These are phyloP conservation scores for Cerastis leucographa DNA, from an alignment of 2,888 invertebrate species.

Conservation along the genomic window DNA sequence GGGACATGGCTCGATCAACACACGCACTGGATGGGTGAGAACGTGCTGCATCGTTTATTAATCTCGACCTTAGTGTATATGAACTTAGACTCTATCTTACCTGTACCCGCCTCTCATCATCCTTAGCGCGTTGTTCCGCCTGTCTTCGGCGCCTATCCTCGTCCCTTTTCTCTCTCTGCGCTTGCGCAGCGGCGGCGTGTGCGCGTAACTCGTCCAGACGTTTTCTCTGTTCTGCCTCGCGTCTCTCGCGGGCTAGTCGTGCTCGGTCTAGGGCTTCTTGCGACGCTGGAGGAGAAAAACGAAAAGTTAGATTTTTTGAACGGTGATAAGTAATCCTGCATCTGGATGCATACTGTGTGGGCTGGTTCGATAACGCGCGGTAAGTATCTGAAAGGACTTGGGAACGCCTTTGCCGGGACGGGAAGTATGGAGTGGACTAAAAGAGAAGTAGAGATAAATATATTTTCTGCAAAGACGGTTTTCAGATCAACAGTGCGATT, in stretches of 20 bases:
- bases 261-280: slow-evolving; percentile 91
- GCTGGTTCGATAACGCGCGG: not conserved
- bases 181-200: slow-evolving; percentile 97
- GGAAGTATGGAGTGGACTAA: too few species aligned
- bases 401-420: too few species aligned
- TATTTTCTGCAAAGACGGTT: not conserved
- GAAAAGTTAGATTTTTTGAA: not conserved
- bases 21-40: not conserved
- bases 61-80: slow-evolving; percentile 5
- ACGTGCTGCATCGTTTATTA: not conserved
- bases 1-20: not conserved
- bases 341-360: not conserved
- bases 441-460: not conserved
- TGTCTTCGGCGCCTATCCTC: slow-evolving; percentile 95
- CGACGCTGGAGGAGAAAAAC: slow-evolving; percentile 71
- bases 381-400: not conserved
- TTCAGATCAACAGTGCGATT: not conserved
- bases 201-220: slow-evolving; percentile 97
- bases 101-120: slow-evolving; percentile 92
- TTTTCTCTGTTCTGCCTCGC: slow-evolving; percentile 96
- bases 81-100: slow-evolving; percentile 61
- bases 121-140: slow-evolving; percentile 95
- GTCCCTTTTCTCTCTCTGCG: slow-evolving; percentile 97
- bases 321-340: not conserved
- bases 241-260: slow-evolving; percentile 95